Evolutionary conservation across 92 coral and sea anemone genomes (phyloP).

Genomic region (Phenganax marumi): DNA sequence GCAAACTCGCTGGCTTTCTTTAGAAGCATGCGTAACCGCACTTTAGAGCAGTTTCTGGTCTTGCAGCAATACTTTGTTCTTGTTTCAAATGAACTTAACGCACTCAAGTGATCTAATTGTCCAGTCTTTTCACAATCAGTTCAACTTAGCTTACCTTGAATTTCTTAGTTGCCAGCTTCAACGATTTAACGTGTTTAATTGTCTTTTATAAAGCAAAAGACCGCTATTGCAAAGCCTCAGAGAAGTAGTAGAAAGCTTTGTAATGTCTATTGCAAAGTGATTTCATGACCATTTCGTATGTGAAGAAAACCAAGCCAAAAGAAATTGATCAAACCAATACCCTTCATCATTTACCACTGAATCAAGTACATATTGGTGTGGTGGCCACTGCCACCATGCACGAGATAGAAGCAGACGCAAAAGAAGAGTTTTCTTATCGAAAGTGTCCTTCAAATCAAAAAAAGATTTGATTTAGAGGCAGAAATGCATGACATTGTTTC

Average conservation of each 20-base stretch:
- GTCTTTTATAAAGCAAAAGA: constrained; percentile 5
- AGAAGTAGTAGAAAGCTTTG: background rate
- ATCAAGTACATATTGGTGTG: background rate
- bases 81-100: background rate
- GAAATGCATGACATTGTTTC: background rate
- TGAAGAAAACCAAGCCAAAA: background rate
- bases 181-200: constrained; percentile 7
- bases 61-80: constrained; percentile 44
- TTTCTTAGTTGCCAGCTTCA: constrained; percentile 53
- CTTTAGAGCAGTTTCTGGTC: constrained; percentile 61
- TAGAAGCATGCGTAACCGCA: constrained; percentile 55
- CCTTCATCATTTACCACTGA: background rate
- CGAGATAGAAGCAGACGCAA: background rate
- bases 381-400: constrained; percentile 3
- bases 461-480: background rate
- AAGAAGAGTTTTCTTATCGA: background rate
- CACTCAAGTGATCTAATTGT: constrained; percentile 4
- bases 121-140: background rate
- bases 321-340: background rate
- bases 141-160: too few relatives aligned
- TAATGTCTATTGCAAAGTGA: background rate
- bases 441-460: background rate
- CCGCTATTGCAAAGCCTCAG: constrained; percentile 44
- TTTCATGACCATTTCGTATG: too few relatives aligned
- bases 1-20: constrained; percentile 31